Percentiles rank a stretch among this genome's conserved stretches.
Evolutionary conservation across 1,140 invertebrate genomes (phyloP).

Genomic region (Grapholita molesta): DNA sequence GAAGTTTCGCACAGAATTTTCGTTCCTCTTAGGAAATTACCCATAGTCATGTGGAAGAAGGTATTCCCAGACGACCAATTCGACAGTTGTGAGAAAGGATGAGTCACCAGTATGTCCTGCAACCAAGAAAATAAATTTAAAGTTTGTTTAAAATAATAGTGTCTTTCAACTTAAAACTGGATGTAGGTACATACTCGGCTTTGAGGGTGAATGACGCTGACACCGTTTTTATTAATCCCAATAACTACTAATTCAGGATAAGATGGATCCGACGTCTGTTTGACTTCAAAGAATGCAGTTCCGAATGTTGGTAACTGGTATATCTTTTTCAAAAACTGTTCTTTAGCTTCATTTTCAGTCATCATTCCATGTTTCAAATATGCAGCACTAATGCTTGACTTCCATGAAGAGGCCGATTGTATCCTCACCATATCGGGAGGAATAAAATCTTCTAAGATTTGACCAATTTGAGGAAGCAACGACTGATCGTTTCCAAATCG

Average conservation of each 20-base stretch:
- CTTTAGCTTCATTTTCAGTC: slow-evolving; percentile 86
- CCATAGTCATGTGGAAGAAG: slow-evolving; percentile 97
- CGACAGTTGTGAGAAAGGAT: slow-evolving; percentile 91
- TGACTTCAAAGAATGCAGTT: slow-evolving; percentile 97
- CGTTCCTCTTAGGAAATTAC: slow-evolving; percentile 89
- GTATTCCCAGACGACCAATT: slow-evolving; percentile 97
- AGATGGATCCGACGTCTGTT: slow-evolving; percentile 89
- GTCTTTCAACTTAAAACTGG: slow-evolving; percentile 35
- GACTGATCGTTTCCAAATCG: slow-evolving; percentile 85
- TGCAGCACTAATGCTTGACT: slow-evolving; percentile 83
- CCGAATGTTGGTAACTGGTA: slow-evolving; percentile 94
- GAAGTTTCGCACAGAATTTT: slow-evolving; percentile 96
- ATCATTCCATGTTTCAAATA: slow-evolving; percentile 82
- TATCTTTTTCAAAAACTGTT: slow-evolving; percentile 90
- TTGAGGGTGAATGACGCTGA: slow-evolving; percentile 91
- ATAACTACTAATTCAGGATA: slow-evolving; percentile 92
- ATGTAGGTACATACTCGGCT: slow-evolving; percentile 83
- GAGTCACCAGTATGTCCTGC: slow-evolving; percentile 88
- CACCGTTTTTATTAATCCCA: slow-evolving; percentile 94
- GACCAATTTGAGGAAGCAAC: slow-evolving; percentile 80
- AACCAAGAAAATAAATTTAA: slow-evolving; percentile 37
- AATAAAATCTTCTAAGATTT: slow-evolving; percentile 86
- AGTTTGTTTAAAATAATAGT: slow-evolving; percentile 8
- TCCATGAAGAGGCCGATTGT: slow-evolving; percentile 90
- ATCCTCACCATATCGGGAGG: slow-evolving; percentile 88